Evolutionary conservation across 2,797 vertebrate genomes (phyloP), one percentile per base, ranked within the genome.

Genomic region (Lithobates sylvaticus): DNA sequence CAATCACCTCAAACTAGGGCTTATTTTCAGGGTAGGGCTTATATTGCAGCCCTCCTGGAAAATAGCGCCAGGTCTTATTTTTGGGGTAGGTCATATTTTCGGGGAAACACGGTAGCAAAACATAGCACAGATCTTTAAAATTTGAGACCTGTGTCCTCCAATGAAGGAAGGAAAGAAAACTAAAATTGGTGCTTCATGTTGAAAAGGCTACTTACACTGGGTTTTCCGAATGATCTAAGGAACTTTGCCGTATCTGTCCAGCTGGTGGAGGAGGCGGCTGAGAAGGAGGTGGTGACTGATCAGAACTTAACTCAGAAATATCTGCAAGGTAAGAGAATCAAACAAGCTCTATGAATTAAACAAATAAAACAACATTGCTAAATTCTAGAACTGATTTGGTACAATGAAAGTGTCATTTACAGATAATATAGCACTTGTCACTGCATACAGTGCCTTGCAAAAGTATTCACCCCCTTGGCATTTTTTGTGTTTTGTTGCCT

Each of bases 231-330:
- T 16, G 91, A 80, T 95, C 95, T 0, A 93, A 94, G 16, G 95
- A 95, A 0, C 94, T 94, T 32, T 84, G 81, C 10, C 0, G 58
- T 2, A 44, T 78, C 3, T 71, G 70, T 0, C 79, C 84, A 69
- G 27, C 78, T 0, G 90, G 91, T 2, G 92, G 91, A 0, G 90
- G 89, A 0, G 92, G 91, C 42, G 88, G 50, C 54, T 91, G 90
- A 3, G 91, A 89, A 61, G 88, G 90, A 1, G 90, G 91, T 0
- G 84, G 93, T 29, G 81, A 92, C 1, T 87, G 29, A 13, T 96
- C 96, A 0, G 95, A 95, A 39, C 95, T 94, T 0, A 98, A 91
- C 88, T 97, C 97, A 0, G 98, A 99, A 91, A 99, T 98, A 70
- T 98, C 98, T 99, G 90, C 9, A 32, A 81, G 1, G 13, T 71